These are phyloP conservation scores for Bagarius yarrelli DNA, from an alignment of 2,113 vertebrate genomes.

Conservation along the genomic window DNA sequence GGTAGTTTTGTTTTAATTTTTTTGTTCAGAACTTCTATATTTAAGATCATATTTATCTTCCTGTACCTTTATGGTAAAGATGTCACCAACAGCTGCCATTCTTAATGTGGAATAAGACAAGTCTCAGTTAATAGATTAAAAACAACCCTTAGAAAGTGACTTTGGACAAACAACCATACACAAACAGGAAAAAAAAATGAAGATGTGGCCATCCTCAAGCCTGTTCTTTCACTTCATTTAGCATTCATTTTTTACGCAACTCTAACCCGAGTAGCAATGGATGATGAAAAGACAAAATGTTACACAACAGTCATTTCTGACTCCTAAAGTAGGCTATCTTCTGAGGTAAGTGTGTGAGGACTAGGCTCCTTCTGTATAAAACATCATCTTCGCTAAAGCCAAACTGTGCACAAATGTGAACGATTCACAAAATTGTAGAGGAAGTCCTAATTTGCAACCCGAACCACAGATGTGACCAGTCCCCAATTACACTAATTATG, in stretches of 20 bases:
- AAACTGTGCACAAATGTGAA: not conserved
- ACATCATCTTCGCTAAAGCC: not conserved
- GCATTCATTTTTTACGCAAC: constrained; percentile 45
- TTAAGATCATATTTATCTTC: too few species aligned
- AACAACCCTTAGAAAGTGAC: constrained; percentile 10
- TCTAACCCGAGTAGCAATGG: constrained; percentile 24
- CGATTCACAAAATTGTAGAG: not conserved
- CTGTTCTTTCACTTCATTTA: constrained; percentile 21
- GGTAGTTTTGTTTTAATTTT: not conserved
- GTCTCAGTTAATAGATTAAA: not conserved
- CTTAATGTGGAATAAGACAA: not conserved
- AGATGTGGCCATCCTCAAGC: constrained; percentile 27
- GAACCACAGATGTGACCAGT: constrained; percentile 12
- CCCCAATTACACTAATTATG: constrained; percentile 29
- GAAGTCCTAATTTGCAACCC: not conserved
- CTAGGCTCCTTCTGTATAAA: constrained; percentile 1
- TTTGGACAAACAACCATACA: not conserved
- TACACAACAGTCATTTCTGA: constrained; percentile 36
- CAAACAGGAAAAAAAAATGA: constrained; percentile 46
- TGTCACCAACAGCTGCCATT: not conserved
- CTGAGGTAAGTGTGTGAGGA: constrained; percentile 4
- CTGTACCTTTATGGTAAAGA: not conserved
- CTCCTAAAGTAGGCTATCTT: constrained; percentile 19
- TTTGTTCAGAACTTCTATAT: too few species aligned
- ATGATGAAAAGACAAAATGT: constrained; percentile 31